Evolutionary conservation across 2,888 invertebrate species (phyloP).

Genomic region (Tribolium freemani): DNA sequence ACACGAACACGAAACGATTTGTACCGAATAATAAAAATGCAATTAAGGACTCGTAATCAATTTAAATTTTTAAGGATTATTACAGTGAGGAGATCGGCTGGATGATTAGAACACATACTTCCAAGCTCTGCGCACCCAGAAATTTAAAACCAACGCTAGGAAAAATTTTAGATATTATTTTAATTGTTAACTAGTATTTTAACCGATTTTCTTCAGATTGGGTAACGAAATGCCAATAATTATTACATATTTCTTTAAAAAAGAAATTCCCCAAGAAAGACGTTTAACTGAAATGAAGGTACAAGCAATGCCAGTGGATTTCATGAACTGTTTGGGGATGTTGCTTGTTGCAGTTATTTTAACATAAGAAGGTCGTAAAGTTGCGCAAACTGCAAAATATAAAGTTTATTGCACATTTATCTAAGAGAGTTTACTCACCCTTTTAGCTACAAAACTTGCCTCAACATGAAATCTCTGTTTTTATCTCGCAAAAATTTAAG

Average conservation of each 20-base stretch:
- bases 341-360: not conserved
- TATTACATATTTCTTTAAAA: too few species aligned
- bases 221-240: too few species aligned
- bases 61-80: not conserved
- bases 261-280: not conserved
- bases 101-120: not conserved
- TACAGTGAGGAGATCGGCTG: not conserved
- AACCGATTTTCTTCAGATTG: too few species aligned
- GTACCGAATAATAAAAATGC: conserved; percentile 21
- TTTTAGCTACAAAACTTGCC: not conserved
- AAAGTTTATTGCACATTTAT: not conserved
- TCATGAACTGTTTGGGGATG: not conserved
- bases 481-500: too few species aligned
- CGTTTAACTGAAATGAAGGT: not conserved
- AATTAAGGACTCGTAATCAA: conserved; percentile 13
- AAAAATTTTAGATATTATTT: too few species aligned
- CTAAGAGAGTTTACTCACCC: not conserved
- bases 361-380: not conserved
- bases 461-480: not conserved
- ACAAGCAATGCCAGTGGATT: not conserved
- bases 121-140: not conserved
- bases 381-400: not conserved
- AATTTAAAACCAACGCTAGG: too few species aligned
- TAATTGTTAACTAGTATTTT: too few species aligned
- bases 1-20: conserved; percentile 19